phyloP scores from a whole-genome alignment of 2,888 invertebrate species.

The Spisula subtruncata region DNA sequence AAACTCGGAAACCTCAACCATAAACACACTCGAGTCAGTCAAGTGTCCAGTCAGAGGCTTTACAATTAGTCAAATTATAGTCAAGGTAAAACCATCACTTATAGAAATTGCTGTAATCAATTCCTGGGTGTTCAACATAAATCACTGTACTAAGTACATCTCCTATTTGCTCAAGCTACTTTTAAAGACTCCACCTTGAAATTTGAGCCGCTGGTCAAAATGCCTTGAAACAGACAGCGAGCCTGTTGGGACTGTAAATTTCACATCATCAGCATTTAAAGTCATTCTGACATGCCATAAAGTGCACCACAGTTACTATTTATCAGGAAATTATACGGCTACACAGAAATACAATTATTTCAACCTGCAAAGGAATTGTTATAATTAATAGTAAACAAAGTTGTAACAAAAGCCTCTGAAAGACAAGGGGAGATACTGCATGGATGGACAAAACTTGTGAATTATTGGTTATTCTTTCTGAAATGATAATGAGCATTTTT shows the following conservation, averaged over 20 bases:
- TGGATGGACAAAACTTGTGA: background rate
- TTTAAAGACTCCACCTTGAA: conserved; percentile 41
- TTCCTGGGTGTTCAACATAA: conserved; percentile 49
- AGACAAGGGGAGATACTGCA: background rate
- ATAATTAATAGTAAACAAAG: conserved; percentile 4
- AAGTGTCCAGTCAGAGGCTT: conserved; percentile 37
- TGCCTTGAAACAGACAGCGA: conserved; percentile 19
- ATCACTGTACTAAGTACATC: conserved; percentile 37
- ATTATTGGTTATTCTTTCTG: background rate
- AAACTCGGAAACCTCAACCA: conserved; percentile 36
- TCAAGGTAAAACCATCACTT: conserved; percentile 41
- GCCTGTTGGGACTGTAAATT: conserved; percentile 31
- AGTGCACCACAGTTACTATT: conserved; percentile 8
- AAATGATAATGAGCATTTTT: too few relatives aligned
- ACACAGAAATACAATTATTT: conserved; percentile 22
- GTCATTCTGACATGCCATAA: conserved; percentile 41
- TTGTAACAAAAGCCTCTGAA: background rate
- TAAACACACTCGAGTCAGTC: conserved; percentile 42
- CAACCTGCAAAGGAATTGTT: conserved; percentile 14
- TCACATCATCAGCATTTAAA: conserved; percentile 27
- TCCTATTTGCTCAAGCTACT: conserved; percentile 8
- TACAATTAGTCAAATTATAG: conserved; percentile 45
- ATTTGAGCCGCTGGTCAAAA: conserved; percentile 36
- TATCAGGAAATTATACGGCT: conserved; percentile 20
- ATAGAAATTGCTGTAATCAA: conserved; percentile 46